Conservation (phyloP, 2,888 invertebrate genomes). For the Pachliopta kotzebuea region DNA sequence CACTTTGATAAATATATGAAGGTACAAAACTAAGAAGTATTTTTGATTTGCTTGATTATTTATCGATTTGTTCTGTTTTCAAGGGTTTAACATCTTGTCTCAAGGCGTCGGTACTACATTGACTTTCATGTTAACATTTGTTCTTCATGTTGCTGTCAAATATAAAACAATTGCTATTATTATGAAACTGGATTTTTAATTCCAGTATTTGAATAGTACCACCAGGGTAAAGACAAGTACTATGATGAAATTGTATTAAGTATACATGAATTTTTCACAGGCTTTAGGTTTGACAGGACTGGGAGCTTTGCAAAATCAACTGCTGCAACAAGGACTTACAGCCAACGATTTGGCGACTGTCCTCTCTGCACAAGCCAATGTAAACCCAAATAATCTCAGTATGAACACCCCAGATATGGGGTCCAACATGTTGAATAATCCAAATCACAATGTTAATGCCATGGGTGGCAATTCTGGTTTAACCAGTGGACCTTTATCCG, state of each 20-base stretch:
- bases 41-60: too few species aligned
- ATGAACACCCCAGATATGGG: constrained; percentile 51
- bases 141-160: too few species aligned
- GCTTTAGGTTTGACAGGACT: constrained; percentile 69
- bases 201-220: too few species aligned
- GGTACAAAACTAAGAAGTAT: too few species aligned
- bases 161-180: too few species aligned
- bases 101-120: too few species aligned
- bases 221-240: too few species aligned
- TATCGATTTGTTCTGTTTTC: too few species aligned
- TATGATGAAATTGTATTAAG: neutral
- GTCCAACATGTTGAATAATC: constrained; percentile 45
- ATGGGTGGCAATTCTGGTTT: constrained; percentile 51
- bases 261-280: constrained; percentile 43
- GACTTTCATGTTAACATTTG: too few species aligned
- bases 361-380: constrained; percentile 59
- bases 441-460: constrained; percentile 46
- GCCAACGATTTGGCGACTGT: constrained; percentile 68
- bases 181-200: too few species aligned
- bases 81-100: too few species aligned
- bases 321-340: constrained; percentile 73
- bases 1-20: too few species aligned
- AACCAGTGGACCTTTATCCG: constrained; percentile 66
- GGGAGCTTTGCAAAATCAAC: constrained; percentile 72
- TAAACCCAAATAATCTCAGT: constrained; percentile 50